A percentile compares a stretch with the other conserved stretches of the same genome.
These are phyloP conservation scores for Botia almorhae DNA, from an alignment of 2,797 vertebrate species.

Conservation along the genomic window DNA sequence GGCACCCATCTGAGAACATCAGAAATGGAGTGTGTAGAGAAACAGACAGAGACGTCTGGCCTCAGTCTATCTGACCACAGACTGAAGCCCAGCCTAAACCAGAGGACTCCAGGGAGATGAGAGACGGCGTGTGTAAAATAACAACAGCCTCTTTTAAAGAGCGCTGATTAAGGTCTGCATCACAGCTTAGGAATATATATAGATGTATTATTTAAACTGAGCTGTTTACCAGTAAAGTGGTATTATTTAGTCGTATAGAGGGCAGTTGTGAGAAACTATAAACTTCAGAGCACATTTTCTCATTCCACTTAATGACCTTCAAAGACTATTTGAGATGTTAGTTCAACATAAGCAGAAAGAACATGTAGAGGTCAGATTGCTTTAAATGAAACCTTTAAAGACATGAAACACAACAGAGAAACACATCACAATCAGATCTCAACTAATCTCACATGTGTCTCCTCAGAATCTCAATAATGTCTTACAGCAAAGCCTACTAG, in stretches of 20 bases:
- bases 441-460: background rate
- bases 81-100: constrained; percentile 68
- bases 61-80: constrained; percentile 65
- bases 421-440: background rate
- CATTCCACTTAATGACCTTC: background rate
- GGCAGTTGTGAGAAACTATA: background rate
- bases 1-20: constrained; percentile 21
- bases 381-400: background rate
- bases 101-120: constrained; percentile 56
- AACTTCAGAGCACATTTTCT: background rate
- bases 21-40: constrained; percentile 59
- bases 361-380: background rate
- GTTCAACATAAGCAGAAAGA: background rate
- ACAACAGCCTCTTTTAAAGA: constrained; percentile 48
- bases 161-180: constrained; percentile 18
- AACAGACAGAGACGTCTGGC: constrained; percentile 63
- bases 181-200: constrained; percentile 27
- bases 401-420: too few relatives aligned
- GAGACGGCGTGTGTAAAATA: constrained; percentile 43
- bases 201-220: constrained; percentile 33
- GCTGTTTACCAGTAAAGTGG: constrained; percentile 12
- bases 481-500: background rate
- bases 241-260: constrained; percentile 5
- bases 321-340: background rate
- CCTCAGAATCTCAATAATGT: background rate